Evolutionary conservation across 2,113 vertebrate genomes (phyloP), one percentile per base, ranked within the genome.

Genomic region (Thamnaconus septentrionalis): DNA sequence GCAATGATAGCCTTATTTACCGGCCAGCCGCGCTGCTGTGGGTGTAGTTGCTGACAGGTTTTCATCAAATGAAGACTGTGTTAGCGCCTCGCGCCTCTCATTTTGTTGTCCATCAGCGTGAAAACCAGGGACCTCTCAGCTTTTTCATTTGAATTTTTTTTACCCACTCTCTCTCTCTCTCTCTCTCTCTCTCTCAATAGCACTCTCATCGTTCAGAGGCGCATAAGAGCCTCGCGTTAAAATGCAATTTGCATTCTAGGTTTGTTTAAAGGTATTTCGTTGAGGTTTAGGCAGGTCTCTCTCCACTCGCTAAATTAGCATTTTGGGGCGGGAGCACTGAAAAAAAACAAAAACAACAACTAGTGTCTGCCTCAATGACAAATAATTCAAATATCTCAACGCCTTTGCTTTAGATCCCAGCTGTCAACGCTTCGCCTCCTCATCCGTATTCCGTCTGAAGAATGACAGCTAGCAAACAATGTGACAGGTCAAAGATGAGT

Each of bases 1-100:
- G 47, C 55, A 61, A 11, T 56, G 68, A 64, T 73, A 18, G 56
- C 75, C 46, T 61, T 76, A 69, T 79, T 81, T 53, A 55, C 58
- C 11, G 70, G 48, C 50, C 59, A 47, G 51, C 31, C 39, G 44
- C 53, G 42, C 59, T 51, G 40, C 53, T 45, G 46, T 73, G 4
- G 50, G 61, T 56, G 41, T 45, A 46, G 61, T 49, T 61, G 53
- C 48, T 57, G 59, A 63, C 66, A 61, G 55, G 31, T 56, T 69
- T 61, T 54, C 42, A 41, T 84, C 43, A 69, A 61, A 56, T 53
- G 8, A 67, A 52, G 41, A 41, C 40, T 59, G 58, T 6, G 61
- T n/a, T 46, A 12, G 7, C 41, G 41, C 6, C 59, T 12, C 3
- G 5, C 6, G n/a, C 5, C 10, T 41, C 40, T 41, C 8, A 41